phyloP scores from a whole-genome alignment of 1,140 invertebrate genomes.

The Drosophila melanogaster region DNA sequence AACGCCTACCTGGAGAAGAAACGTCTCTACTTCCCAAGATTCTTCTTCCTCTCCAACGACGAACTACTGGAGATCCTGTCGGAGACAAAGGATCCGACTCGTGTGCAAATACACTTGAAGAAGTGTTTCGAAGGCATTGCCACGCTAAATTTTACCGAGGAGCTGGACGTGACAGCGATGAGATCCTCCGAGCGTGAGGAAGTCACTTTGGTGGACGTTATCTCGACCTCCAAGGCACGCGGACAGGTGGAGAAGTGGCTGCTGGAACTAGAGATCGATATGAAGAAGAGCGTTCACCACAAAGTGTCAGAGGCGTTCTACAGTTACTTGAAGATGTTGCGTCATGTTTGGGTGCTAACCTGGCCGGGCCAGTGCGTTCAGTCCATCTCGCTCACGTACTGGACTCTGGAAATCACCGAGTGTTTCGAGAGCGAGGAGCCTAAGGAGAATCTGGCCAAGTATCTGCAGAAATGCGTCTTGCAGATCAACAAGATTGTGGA shows the following conservation, averaged over 20 bases:
- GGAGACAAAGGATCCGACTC: constrained; percentile 97
- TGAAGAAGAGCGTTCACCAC: constrained; percentile 95
- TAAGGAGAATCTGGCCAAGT: constrained; percentile 85
- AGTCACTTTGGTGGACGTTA: constrained; percentile 90
- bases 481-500: constrained; percentile 94
- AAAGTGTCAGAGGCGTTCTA: constrained; percentile 87
- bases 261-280: constrained; percentile 93
- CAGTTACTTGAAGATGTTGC: constrained; percentile 88
- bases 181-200: constrained; percentile 94
- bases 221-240: constrained; percentile 94
- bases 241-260: constrained; percentile 99
- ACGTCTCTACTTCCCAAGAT: constrained; percentile 95
- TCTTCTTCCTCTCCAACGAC: constrained; percentile 99
- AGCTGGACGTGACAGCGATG: constrained; percentile 95
- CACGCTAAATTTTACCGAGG: constrained; percentile 93
- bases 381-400: constrained; percentile 94
- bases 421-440: constrained; percentile 86
- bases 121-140: constrained; percentile 98
- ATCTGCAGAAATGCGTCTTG: constrained; percentile 86
- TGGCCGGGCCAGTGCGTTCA: constrained; percentile 96
- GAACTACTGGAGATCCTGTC: constrained; percentile 98
- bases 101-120: constrained; percentile 98
- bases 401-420: constrained; percentile 94
- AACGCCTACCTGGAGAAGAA: constrained; percentile 98
- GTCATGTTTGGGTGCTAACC: constrained; percentile 92